Percentiles rank a stretch among this genome's conserved stretches.
Evolutionary conservation across 1,140 invertebrate genomes (phyloP).

Genomic region (Euura lappo): DNA sequence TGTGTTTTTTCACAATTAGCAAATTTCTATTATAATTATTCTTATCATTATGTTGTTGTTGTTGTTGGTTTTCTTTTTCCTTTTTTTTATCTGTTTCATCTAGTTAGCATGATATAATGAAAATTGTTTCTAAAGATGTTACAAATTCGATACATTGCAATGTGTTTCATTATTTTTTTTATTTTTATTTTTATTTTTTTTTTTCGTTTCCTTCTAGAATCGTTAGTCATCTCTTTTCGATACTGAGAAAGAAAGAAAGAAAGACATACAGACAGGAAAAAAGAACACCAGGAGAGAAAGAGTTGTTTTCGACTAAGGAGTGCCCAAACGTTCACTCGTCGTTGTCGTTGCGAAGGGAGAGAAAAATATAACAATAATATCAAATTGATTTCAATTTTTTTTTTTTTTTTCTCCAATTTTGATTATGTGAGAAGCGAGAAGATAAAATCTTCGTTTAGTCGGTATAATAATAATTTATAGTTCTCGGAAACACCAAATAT

Average conservation of each 20-base stretch:
- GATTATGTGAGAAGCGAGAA: too few species aligned
- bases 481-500: too few species aligned
- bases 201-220: neutral
- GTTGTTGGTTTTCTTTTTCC: too few species aligned
- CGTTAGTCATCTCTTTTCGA: neutral
- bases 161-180: neutral
- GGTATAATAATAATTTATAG: too few species aligned
- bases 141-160: neutral
- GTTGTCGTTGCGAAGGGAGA: neutral
- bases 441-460: too few species aligned
- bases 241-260: neutral
- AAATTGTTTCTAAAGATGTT: neutral
- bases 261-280: too few species aligned
- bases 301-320: neutral
- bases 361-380: too few species aligned
- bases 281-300: too few species aligned
- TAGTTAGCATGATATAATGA: constrained; percentile 7
- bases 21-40: neutral
- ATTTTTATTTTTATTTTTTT: neutral
- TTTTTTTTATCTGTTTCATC: too few species aligned
- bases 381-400: too few species aligned
- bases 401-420: neutral
- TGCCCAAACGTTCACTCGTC: neutral
- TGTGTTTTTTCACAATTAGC: neutral
- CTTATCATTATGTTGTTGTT: too few species aligned